phyloP scores from a whole-genome alignment of 1,140 invertebrate genomes.

The Pogonognathellus flavescens region DNA sequence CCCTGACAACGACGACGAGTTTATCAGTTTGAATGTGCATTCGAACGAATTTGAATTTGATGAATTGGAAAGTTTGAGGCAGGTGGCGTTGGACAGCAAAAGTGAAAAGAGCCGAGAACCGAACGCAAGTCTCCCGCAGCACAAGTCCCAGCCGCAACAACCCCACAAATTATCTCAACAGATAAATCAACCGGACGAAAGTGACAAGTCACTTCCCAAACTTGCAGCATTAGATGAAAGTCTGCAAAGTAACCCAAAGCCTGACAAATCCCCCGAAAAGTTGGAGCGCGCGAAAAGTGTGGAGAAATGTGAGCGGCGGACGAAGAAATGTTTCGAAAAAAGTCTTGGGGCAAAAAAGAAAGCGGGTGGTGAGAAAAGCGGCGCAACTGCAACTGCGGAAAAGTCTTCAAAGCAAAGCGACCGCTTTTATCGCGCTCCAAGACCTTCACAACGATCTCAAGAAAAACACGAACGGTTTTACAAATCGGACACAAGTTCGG shows the following conservation, averaged over 20 bases:
- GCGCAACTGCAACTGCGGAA: too few species aligned
- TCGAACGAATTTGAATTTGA: slow-evolving; percentile 27
- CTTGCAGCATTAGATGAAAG: neutral
- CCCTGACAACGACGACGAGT: neutral
- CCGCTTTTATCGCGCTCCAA: too few species aligned
- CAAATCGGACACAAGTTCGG: neutral
- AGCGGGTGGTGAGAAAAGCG: too few species aligned
- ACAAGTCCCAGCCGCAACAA: neutral
- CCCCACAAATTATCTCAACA: neutral
- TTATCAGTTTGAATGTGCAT: slow-evolving; percentile 6
- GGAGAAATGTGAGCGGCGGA: too few species aligned
- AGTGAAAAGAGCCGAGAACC: neutral
- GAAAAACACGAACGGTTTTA: neutral
- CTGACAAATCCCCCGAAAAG: neutral
- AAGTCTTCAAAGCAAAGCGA: too few species aligned
- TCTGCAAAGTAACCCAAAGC: neutral
- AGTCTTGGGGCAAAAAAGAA: too few species aligned
- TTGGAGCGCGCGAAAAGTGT: neutral
- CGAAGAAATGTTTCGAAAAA: too few species aligned
- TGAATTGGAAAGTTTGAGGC: neutral
- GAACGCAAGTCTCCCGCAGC: neutral
- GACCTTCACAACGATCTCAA: neutral
- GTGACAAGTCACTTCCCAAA: neutral
- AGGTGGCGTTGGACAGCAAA: neutral
- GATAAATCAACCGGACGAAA: neutral